phyloP scores from a whole-genome alignment of 2,113 vertebrate genomes.

The Gavia stellata region DNA sequence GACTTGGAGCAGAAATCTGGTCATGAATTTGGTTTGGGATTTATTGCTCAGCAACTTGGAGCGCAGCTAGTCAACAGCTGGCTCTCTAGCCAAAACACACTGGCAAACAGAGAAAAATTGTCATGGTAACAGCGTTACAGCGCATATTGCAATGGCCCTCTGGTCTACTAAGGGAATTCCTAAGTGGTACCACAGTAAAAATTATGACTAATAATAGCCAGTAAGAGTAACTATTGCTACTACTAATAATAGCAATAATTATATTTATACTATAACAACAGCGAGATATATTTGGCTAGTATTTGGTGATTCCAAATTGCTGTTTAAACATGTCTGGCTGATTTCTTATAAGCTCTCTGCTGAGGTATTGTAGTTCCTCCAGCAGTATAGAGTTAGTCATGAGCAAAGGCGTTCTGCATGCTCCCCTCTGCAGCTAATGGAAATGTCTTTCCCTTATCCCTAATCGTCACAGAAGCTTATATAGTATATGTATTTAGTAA shows the following conservation, averaged over 20 bases:
- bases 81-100: conserved; percentile 39
- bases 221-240: background rate
- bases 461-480: background rate
- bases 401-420: background rate
- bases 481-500: fast-evolving
- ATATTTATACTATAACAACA: conserved; percentile 37
- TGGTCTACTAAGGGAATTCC: conserved; percentile 24
- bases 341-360: background rate
- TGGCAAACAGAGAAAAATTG: conserved; percentile 45
- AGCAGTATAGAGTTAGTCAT: background rate
- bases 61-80: conserved; percentile 37
- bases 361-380: background rate
- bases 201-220: conserved; percentile 45
- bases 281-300: background rate
- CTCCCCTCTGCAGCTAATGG: background rate
- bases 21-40: conserved; percentile 46
- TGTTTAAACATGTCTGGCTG: background rate
- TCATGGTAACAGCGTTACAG: conserved; percentile 30
- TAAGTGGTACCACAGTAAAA: conserved; percentile 22
- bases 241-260: conserved; percentile 27
- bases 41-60: conserved; percentile 60
- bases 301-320: conserved; percentile 38
- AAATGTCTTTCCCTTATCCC: background rate
- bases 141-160: background rate
- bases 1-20: conserved; percentile 36